Evolutionary conservation across 2,888 invertebrate genomes (phyloP).

Genomic region (Pomacea canaliculata): DNA sequence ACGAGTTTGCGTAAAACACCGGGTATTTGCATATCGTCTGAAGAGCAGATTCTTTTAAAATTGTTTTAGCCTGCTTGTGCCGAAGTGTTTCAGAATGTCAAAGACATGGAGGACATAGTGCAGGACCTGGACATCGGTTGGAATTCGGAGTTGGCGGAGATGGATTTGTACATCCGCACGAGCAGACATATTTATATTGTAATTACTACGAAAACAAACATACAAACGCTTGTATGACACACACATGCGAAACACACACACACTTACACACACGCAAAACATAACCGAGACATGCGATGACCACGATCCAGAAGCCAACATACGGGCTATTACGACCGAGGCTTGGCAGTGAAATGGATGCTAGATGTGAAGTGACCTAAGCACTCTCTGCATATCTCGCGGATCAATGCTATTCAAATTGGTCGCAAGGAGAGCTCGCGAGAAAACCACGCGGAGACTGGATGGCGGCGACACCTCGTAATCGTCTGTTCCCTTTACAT

Average conservation of each 20-base stretch:
- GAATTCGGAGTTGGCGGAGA: no score
- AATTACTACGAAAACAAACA: no score
- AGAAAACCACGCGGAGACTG: background rate
- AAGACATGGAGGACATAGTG: background rate
- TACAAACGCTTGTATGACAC: no score
- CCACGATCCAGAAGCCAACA: background rate
- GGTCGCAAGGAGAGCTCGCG: background rate
- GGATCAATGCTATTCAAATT: slow-evolving; percentile 6
- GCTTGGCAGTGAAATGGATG: background rate
- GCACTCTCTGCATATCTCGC: background rate
- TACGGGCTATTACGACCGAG: background rate
- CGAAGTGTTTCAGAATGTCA: no score
- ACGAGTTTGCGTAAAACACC: no score
- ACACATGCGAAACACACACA: background rate
- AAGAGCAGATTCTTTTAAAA: no score
- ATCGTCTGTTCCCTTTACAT: background rate
- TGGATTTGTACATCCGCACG: background rate
- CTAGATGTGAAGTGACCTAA: background rate
- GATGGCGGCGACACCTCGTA: slow-evolving; percentile 2
- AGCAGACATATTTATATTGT: background rate
- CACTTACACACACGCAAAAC: background rate
- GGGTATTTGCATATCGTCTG: no score
- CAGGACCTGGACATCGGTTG: no score
- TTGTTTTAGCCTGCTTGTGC: no score
- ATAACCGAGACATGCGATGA: no score